A percentile compares a stretch with the other conserved stretches of the same genome.
Evolutionary conservation across 2,113 vertebrate genomes (phyloP).

Genomic region (Pituophis catenifer): DNA sequence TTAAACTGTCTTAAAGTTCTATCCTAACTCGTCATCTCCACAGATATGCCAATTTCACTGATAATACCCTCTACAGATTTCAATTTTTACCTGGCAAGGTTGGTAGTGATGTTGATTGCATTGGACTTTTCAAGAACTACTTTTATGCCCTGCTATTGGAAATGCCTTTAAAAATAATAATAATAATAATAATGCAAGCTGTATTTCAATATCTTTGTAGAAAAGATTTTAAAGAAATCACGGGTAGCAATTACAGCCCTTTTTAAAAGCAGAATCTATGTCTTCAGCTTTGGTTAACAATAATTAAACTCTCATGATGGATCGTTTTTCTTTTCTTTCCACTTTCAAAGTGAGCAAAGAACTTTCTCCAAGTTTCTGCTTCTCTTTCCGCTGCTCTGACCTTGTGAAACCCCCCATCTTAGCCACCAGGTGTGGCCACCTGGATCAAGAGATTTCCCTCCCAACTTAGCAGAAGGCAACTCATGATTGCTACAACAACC

Average conservation of each 20-base stretch:
- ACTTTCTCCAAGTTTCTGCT: neutral
- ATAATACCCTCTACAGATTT: neutral
- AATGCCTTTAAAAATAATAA: neutral
- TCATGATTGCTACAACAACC: neutral
- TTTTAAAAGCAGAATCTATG: conserved; percentile 36
- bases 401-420: neutral
- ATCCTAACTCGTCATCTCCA: neutral
- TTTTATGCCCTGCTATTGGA: neutral
- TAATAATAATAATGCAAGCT: neutral
- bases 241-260: neutral
- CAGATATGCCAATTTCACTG: neutral
- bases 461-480: neutral
- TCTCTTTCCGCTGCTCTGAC: neutral
- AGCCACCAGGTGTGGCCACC: neutral
- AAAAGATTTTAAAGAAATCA: conserved; percentile 31
- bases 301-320: conserved; percentile 37
- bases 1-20: neutral
- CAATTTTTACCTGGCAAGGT: neutral
- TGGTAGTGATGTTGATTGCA: neutral
- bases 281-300: conserved; percentile 26
- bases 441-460: neutral
- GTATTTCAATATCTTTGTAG: neutral
- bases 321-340: conserved; percentile 36
- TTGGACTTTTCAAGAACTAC: neutral
- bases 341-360: neutral